Percentiles rank a stretch among this genome's conserved stretches.
Evolutionary conservation across 2,888 invertebrate species (phyloP).

Genomic region (Drosophila niveifrons): DNA sequence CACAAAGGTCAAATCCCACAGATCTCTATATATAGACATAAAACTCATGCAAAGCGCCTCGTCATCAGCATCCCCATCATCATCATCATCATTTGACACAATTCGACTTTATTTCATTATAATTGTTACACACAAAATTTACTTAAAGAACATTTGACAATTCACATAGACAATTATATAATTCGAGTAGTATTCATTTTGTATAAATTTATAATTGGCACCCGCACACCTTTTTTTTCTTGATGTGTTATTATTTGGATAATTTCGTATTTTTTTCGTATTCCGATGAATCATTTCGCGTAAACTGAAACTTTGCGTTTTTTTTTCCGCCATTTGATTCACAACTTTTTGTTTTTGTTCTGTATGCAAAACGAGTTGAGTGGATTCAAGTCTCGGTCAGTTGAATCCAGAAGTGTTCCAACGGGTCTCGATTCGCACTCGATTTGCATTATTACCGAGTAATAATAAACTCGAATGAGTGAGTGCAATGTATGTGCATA

Average conservation of each 20-base stretch:
- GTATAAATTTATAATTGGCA: constrained; percentile 19
- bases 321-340: constrained; percentile 11
- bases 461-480: constrained; percentile 56
- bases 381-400: constrained; percentile 13
- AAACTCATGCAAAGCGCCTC: constrained; percentile 51
- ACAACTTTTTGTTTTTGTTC: constrained; percentile 14
- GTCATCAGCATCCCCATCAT: constrained; percentile 44
- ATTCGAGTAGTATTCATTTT: constrained; percentile 10
- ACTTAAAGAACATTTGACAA: constrained; percentile 51
- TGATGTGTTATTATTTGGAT: constrained; percentile 3
- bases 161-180: constrained; percentile 39
- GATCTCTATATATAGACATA: constrained; percentile 56
- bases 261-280: neutral
- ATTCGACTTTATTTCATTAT: constrained; percentile 62
- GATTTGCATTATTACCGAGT: constrained; percentile 48
- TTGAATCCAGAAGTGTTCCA: constrained; percentile 24
- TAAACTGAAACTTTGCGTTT: constrained; percentile 27
- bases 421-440: constrained; percentile 14
- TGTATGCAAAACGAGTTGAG: constrained; percentile 28
- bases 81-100: constrained; percentile 48
- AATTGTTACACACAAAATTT: constrained; percentile 47
- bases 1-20: constrained; percentile 57
- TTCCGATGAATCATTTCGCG: constrained; percentile 41
- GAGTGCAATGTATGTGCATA: constrained; percentile 69
- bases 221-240: constrained; percentile 1